Conservation (phyloP, 2,113 vertebrate species). For the Zeus faber region DNA sequence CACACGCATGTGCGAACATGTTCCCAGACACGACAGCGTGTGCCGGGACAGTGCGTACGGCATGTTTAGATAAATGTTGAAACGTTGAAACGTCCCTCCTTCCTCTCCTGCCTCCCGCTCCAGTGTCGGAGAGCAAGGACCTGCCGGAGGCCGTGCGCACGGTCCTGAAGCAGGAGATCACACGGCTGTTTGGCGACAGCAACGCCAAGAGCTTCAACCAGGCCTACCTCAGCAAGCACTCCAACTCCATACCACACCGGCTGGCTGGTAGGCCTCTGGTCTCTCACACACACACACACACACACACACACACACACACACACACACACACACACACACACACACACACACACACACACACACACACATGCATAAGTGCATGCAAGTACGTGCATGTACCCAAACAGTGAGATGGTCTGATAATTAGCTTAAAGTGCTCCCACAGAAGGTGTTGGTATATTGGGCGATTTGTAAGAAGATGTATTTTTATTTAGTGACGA, state of each 20-base stretch:
- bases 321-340: background rate
- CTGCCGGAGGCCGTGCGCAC: conserved; percentile 88
- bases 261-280: conserved; percentile 83
- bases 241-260: conserved; percentile 91
- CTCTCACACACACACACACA: background rate
- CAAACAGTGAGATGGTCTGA: too few species aligned
- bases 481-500: too few species aligned
- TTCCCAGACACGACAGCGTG: too few species aligned
- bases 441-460: too few species aligned
- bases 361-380: too few species aligned
- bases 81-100: background rate
- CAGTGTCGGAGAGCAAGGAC: conserved; percentile 90
- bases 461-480: too few species aligned
- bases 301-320: background rate
- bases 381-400: background rate
- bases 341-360: background rate
- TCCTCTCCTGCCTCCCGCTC: background rate
- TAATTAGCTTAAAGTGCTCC: too few species aligned
- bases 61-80: too few species aligned
- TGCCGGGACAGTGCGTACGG: too few species aligned
- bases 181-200: conserved; percentile 92
- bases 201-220: conserved; percentile 97
- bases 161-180: conserved; percentile 97
- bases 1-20: too few species aligned
- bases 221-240: conserved; percentile 93